Conservation (phyloP, 2,797 vertebrate species). For the Helicolenus hilgendorfi region DNA sequence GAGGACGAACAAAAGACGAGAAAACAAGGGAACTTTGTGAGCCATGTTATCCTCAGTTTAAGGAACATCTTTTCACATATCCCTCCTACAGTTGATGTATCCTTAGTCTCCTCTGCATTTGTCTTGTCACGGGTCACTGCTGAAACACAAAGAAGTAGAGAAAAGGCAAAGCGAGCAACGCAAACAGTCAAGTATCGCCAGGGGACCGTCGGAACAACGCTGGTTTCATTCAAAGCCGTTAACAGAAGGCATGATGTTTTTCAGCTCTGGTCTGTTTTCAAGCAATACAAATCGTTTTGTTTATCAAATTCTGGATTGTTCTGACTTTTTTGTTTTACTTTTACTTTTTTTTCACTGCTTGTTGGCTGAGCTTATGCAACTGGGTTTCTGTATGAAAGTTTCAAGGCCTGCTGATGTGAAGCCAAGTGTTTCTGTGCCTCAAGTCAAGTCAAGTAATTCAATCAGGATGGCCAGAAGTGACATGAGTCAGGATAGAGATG, state of each 20-base stretch:
- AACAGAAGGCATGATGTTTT: constrained; percentile 76
- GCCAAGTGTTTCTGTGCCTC: constrained; percentile 75
- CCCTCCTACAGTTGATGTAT: constrained; percentile 52
- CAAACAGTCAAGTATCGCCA: constrained; percentile 64
- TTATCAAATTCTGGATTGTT: constrained; percentile 75
- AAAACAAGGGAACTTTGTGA: constrained; percentile 63
- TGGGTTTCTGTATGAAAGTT: constrained; percentile 68
- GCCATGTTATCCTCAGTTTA: constrained; percentile 46
- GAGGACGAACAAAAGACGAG: constrained; percentile 53
- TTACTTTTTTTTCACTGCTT: constrained; percentile 19
- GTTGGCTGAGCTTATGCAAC: constrained; percentile 69
- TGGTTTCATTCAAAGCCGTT: constrained; percentile 82
- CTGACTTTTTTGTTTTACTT: constrained; percentile 12
- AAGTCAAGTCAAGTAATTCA: constrained; percentile 61
- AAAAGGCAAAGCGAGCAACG: constrained; percentile 57
- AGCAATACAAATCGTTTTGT: constrained; percentile 78
- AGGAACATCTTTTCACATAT: constrained; percentile 54
- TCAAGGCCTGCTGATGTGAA: constrained; percentile 55
- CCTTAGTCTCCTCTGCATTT: constrained; percentile 53
- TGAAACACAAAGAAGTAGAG: constrained; percentile 69
- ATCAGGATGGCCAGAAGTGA: constrained; percentile 62
- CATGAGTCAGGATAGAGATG: constrained; percentile 52
- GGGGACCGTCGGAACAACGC: constrained; percentile 61
- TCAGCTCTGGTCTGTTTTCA: constrained; percentile 78
- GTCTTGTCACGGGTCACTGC: constrained; percentile 66